Evolutionary conservation across 2,797 vertebrate species (phyloP).

Genomic region (Lagocephalus sceleratus): DNA sequence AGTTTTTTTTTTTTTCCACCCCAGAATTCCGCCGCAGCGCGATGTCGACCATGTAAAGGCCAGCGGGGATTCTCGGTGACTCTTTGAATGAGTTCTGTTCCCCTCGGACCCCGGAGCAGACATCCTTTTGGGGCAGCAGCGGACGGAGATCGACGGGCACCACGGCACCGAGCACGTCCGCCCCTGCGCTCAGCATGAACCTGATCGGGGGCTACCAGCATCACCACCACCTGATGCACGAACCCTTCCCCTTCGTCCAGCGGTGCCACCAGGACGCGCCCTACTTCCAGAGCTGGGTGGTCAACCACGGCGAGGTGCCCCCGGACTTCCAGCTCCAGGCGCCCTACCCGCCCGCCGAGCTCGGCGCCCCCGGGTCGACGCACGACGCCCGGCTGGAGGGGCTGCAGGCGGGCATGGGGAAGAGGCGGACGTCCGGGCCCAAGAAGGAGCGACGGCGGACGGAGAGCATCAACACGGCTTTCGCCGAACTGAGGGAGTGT

Average conservation of each 20-base stretch:
- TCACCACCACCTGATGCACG: conserved; percentile 86
- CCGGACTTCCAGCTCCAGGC: conserved; percentile 80
- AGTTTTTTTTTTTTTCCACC: neutral
- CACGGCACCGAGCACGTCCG: conserved; percentile 3
- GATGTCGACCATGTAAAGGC: conserved; percentile 35
- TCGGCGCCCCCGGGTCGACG: conserved; percentile 62
- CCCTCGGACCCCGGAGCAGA: conserved; percentile 24
- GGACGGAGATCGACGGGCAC: conserved; percentile 9
- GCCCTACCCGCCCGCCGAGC: conserved; percentile 58
- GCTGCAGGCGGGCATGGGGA: conserved; percentile 76
- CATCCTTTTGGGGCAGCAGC: conserved; percentile 31
- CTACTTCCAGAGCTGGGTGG: conserved; percentile 90
- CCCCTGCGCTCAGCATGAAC: conserved; percentile 78
- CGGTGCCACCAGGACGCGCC: conserved; percentile 88
- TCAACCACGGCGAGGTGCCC: conserved; percentile 81
- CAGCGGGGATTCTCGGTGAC: neutral
- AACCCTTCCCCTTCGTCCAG: conserved; percentile 87
- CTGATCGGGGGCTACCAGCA: conserved; percentile 91
- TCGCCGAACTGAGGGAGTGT: conserved; percentile 86
- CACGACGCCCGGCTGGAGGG: conserved; percentile 77
- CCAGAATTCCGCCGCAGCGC: neutral
- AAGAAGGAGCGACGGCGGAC: conserved; percentile 91
- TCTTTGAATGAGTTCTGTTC: conserved; percentile 35
- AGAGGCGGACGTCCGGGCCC: conserved; percentile 81
- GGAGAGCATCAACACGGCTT: conserved; percentile 91